These are phyloP conservation scores for Hanleya hanleyi DNA, from an alignment of 2,888 invertebrate species.

Conservation along the genomic window DNA sequence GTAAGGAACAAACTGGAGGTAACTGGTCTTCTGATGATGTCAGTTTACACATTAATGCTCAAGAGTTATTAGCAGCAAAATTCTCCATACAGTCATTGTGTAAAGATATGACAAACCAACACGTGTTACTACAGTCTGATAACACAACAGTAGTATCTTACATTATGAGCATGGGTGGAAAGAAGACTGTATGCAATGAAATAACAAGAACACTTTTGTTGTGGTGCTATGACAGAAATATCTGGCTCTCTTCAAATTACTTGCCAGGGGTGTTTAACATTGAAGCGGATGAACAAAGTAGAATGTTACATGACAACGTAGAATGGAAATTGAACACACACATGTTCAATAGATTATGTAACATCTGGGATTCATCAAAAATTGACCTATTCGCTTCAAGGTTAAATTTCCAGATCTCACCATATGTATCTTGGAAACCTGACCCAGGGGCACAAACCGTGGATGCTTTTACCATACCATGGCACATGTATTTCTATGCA, in stretches of 20 bases:
- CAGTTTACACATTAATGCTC: neutral
- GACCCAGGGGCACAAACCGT: slow-evolving; percentile 8
- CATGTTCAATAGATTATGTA: neutral
- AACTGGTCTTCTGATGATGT: neutral
- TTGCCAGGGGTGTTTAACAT: neutral
- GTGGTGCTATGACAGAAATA: neutral
- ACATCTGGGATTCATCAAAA: neutral
- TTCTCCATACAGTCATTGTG: neutral
- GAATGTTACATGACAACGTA: neutral
- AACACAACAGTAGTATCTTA: neutral
- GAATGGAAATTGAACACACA: slow-evolving; percentile 5
- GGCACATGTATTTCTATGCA: neutral
- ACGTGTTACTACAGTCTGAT: neutral
- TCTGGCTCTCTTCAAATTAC: neutral
- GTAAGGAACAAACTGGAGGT: neutral
- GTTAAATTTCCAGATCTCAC: neutral
- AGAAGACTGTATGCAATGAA: neutral
- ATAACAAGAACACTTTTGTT: neutral
- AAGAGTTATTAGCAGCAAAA: neutral
- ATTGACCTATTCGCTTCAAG: slow-evolving; percentile 13
- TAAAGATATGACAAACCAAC: neutral
- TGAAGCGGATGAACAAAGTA: slow-evolving; percentile 6
- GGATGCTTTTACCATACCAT: neutral
- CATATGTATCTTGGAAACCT: slow-evolving; percentile 12
- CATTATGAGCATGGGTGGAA: neutral